Conservation (phyloP, 2,797 vertebrate genomes). For the Ctenosaura bakeri region DNA sequence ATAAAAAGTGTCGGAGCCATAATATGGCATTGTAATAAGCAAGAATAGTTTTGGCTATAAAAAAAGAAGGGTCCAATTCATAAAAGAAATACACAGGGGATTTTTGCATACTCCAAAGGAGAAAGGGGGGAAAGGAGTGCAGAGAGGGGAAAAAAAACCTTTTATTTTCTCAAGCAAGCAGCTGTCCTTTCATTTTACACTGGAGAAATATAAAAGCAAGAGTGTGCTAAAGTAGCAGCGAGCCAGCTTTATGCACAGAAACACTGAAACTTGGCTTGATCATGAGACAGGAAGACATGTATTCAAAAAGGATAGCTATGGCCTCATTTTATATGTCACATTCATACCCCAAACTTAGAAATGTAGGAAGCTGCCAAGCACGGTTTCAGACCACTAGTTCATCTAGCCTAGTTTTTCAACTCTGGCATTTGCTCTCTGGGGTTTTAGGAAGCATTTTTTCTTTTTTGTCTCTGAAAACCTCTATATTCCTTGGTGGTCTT, state of each 20-base stretch:
- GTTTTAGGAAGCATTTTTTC: too few species aligned
- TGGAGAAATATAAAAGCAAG: slow-evolving; percentile 61
- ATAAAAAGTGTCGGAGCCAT: slow-evolving; percentile 73
- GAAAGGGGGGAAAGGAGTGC: slow-evolving; percentile 57
- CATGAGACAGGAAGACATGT: slow-evolving; percentile 40
- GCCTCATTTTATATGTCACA: neutral
- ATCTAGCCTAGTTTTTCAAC: too few species aligned
- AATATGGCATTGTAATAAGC: slow-evolving; percentile 74
- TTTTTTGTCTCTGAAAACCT: too few species aligned
- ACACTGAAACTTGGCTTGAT: slow-evolving; percentile 38
- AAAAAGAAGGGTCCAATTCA: slow-evolving; percentile 76
- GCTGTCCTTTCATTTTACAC: slow-evolving; percentile 54
- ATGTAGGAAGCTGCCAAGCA: too few species aligned
- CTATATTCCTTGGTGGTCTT: too few species aligned
- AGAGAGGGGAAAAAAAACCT: slow-evolving; percentile 40
- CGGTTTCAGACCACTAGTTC: too few species aligned
- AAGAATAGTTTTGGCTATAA: slow-evolving; percentile 70
- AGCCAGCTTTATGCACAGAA: slow-evolving; percentile 42
- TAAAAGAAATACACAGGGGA: slow-evolving; percentile 75
- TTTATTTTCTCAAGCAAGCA: slow-evolving; percentile 71
- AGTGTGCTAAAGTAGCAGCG: slow-evolving; percentile 50
- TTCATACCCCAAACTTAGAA: neutral
- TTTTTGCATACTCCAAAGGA: slow-evolving; percentile 68
- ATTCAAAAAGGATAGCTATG: neutral
- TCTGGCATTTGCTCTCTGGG: too few species aligned